These are phyloP conservation scores for Agriopis aurantiaria DNA, from an alignment of 2,888 invertebrate species.

Conservation along the genomic window DNA sequence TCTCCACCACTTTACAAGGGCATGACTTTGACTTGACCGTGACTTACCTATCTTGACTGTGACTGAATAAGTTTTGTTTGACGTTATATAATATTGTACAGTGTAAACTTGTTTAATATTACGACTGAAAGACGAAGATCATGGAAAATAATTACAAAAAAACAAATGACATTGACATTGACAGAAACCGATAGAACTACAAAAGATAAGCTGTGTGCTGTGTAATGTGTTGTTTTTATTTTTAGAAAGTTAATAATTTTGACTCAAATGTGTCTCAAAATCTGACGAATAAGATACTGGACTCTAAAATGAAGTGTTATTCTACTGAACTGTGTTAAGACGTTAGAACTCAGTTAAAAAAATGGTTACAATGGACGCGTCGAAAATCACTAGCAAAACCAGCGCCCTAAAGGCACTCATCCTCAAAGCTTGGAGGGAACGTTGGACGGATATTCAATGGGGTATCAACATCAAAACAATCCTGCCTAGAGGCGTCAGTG, in stretches of 20 bases:
- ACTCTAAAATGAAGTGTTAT: neutral
- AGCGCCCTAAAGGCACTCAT: slow-evolving; percentile 93
- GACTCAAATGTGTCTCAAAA: slow-evolving; percentile 1
- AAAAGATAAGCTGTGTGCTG: too few relatives aligned
- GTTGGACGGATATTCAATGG: slow-evolving; percentile 98
- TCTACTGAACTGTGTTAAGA: neutral
- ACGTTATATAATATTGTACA: too few relatives aligned
- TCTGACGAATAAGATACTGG: neutral
- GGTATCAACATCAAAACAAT: slow-evolving; percentile 98
- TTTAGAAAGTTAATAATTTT: neutral
- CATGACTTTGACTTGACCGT: too few relatives aligned
- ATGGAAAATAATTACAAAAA: too few relatives aligned
- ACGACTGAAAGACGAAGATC: too few relatives aligned
- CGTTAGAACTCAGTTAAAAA: neutral
- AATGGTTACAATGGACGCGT: slow-evolving; percentile 87
- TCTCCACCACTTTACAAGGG: too few relatives aligned
- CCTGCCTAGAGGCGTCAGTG: slow-evolving; percentile 94
- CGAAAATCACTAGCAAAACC: slow-evolving; percentile 94
- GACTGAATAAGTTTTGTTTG: too few relatives aligned
- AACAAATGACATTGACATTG: neutral
- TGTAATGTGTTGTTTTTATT: neutral
- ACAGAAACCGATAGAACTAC: neutral
- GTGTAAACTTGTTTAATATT: too few relatives aligned
- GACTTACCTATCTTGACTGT: too few relatives aligned
- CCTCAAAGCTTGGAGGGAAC: slow-evolving; percentile 96